Conservation (phyloP, 2,888 invertebrate genomes). For the Caenorhabditis parvicauda region DNA sequence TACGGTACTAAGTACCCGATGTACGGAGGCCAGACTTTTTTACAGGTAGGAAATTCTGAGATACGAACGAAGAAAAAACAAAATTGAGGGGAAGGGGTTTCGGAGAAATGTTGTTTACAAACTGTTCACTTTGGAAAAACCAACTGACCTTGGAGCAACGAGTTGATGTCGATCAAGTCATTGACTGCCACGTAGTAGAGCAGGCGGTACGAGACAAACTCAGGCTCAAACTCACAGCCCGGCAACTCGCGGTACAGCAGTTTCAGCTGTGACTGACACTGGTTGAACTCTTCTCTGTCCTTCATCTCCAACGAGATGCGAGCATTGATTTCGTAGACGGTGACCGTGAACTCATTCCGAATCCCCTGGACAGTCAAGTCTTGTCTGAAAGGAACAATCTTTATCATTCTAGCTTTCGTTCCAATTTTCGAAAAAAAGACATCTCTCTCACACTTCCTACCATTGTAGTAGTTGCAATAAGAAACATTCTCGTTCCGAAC, state of each 20-base stretch:
- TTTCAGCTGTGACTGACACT: conserved; percentile 93
- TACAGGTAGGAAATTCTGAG: neutral
- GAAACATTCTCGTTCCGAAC: neutral
- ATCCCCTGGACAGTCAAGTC: conserved; percentile 98
- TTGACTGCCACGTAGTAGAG: conserved; percentile 97
- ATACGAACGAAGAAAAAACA: too few relatives aligned
- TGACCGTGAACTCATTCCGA: conserved; percentile 88
- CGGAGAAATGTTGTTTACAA: neutral
- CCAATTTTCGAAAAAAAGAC: neutral
- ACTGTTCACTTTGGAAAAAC: neutral
- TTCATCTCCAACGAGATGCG: conserved; percentile 92
- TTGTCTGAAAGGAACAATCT: conserved; percentile 74
- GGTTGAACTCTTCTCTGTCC: conserved; percentile 95
- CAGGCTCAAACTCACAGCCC: conserved; percentile 72
- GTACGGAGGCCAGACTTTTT: too few relatives aligned
- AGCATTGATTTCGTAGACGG: conserved; percentile 98
- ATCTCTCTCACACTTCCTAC: neutral
- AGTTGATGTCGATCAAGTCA: conserved; percentile 92
- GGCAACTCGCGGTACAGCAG: conserved; percentile 74
- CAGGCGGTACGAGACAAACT: conserved; percentile 93
- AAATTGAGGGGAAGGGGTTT: neutral
- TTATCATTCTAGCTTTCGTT: neutral
- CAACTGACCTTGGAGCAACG: conserved; percentile 73
- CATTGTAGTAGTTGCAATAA: neutral
- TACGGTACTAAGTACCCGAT: too few relatives aligned